These are phyloP conservation scores for Artemia franciscana DNA, from an alignment of 1,140 invertebrate genomes.

Conservation along the genomic window DNA sequence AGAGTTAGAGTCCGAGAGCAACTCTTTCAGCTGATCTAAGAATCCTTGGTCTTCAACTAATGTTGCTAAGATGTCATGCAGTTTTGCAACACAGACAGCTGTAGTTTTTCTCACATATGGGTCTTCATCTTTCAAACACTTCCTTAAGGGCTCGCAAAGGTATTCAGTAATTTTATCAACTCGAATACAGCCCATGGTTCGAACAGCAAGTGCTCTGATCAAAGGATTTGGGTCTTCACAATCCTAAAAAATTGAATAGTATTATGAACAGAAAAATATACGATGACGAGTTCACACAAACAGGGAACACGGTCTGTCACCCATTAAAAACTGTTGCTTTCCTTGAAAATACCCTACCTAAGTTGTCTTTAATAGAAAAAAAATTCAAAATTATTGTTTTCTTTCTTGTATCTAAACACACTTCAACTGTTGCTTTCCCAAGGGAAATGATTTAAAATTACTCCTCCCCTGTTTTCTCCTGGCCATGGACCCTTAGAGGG, in stretches of 20 bases:
- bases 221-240: slow-evolving; percentile 99
- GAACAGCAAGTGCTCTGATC: slow-evolving; percentile 87
- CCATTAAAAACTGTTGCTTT: no score
- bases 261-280: no score
- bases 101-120: slow-evolving; percentile 98
- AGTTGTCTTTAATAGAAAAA: no score
- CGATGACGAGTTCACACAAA: no score
- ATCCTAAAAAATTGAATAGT: slow-evolving; percentile 36
- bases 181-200: slow-evolving; percentile 98
- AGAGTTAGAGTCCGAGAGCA: slow-evolving; percentile 96
- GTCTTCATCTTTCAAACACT: slow-evolving; percentile 97
- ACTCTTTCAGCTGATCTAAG: slow-evolving; percentile 79
- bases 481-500: no score
- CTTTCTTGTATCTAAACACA: no score
- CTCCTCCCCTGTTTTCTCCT: no score
- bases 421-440: no score
- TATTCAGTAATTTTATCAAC: slow-evolving; percentile 99
- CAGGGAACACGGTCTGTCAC: no score
- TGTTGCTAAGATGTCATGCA: slow-evolving; percentile 93
- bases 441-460: no score
- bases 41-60: slow-evolving; percentile 97
- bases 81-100: slow-evolving; percentile 94
- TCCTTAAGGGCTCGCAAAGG: slow-evolving; percentile 87
- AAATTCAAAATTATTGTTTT: no score
- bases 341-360: no score